Evolutionary conservation across 2,113 vertebrate genomes (phyloP).

Genomic region (Tursiops truncatus): DNA sequence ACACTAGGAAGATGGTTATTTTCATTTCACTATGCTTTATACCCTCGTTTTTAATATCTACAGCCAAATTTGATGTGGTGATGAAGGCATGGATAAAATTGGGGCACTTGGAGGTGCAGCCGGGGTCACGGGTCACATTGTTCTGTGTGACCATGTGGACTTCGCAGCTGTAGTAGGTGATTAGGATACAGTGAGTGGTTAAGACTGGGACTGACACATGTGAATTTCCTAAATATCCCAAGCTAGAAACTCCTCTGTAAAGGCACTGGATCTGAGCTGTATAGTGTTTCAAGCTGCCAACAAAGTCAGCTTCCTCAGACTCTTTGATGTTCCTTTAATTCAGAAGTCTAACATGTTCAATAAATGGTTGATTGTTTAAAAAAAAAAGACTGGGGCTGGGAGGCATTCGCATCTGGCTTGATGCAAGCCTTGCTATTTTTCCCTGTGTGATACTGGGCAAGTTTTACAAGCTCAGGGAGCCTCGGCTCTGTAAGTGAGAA

Average conservation of each 20-base stretch:
- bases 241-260: neutral
- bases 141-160: neutral
- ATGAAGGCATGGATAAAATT: too few relatives aligned
- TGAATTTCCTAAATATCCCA: neutral
- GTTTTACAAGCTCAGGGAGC: neutral
- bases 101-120: neutral
- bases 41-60: neutral
- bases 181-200: neutral
- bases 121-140: neutral
- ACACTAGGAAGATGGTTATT: neutral
- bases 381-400: neutral
- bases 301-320: neutral
- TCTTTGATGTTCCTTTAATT: neutral
- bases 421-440: neutral
- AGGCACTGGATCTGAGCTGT: neutral
- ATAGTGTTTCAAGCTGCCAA: neutral
- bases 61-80: neutral
- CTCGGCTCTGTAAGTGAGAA: neutral
- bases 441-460: neutral
- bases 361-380: neutral
- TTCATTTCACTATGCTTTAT: neutral
- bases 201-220: neutral
- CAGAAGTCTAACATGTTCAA: neutral
- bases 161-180: neutral
- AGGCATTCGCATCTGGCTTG: neutral